Evolutionary conservation across 2,113 vertebrate genomes (phyloP).

Genomic region (Pantherophis guttatus): DNA sequence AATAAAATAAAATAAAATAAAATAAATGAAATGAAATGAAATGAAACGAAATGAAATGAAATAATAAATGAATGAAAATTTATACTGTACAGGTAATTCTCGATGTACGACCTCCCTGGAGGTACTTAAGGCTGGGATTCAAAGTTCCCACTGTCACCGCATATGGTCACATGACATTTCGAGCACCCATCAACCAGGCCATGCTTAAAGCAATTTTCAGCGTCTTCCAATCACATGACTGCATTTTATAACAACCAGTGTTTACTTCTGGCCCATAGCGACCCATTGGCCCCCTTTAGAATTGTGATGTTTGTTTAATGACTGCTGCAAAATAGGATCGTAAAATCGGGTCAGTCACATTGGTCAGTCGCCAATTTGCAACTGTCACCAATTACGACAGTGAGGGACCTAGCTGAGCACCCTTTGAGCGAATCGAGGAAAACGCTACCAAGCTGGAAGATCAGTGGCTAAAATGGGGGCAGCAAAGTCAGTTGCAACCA

Average conservation of each 20-base stretch:
- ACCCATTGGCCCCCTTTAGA: background rate
- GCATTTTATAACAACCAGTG: too few species aligned
- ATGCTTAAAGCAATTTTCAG: background rate
- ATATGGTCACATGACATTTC: background rate
- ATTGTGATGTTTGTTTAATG: background rate
- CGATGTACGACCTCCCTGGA: background rate
- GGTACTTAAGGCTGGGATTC: background rate
- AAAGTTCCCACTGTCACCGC: background rate
- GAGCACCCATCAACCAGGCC: background rate
- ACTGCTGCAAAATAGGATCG: background rate
- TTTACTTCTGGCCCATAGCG: background rate
- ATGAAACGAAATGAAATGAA: too few species aligned
- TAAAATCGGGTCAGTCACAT: background rate
- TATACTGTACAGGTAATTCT: background rate
- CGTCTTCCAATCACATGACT: background rate
- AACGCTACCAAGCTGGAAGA: too few species aligned
- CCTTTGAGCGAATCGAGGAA: background rate
- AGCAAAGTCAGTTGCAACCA: too few species aligned
- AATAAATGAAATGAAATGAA: too few species aligned
- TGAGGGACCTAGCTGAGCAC: background rate
- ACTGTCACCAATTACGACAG: background rate
- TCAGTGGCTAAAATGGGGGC: background rate
- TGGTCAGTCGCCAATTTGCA: too few species aligned
- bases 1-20: too few species aligned
- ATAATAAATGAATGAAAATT: background rate